Evolutionary conservation across 2,113 vertebrate species (phyloP), one percentile per base, ranked within the genome.

Genomic region (Peromyscus maniculatus): DNA sequence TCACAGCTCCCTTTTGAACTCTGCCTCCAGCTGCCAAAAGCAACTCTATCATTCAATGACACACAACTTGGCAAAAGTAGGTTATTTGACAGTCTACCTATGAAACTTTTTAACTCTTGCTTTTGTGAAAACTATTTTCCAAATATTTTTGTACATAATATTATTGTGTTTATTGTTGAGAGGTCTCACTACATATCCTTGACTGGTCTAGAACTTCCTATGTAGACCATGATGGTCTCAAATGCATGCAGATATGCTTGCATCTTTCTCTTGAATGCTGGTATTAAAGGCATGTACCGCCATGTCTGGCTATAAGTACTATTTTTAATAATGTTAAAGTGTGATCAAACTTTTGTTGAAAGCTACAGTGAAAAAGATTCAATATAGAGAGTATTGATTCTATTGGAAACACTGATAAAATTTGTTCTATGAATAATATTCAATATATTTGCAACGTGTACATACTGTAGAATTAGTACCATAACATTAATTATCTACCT

Each of bases 1-100:
- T 89, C 94, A 97, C 94, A 91, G 13, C 24, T 83, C 4, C 66
- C 94, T 69, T 95, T 96, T 98, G 94, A 94, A 97, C 87, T 97
- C 97, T 86, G 72, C 36, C 86, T 93, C 66, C 43, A 91, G 89
- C 83, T 95, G 82, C 82, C 91, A 94, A 55, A 91, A 94, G 84
- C 43, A 36, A 89, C 66, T 79, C 2, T 49, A 55, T 89, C 3
- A 6, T 72, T 97, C 52, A 93, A 15, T 39, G 59, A 79, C 71
- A 5, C 43, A 87, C 5, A 84, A 77, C 69, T 96, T 96, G 93
- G 57, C 17, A 43, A 89, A 80, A 74, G 55, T 8, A 93, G 74
- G 15, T 24, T n/a, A 57, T 91, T 95, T 93, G 78, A 33, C 46
- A 74, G 24, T 31, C 39, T 17, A 12, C 57, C 21, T 21, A 49